Evolutionary conservation across 2,113 vertebrate genomes (phyloP), one percentile per base, ranked within the genome.

Genomic region (Myxocyprinus asiaticus): DNA sequence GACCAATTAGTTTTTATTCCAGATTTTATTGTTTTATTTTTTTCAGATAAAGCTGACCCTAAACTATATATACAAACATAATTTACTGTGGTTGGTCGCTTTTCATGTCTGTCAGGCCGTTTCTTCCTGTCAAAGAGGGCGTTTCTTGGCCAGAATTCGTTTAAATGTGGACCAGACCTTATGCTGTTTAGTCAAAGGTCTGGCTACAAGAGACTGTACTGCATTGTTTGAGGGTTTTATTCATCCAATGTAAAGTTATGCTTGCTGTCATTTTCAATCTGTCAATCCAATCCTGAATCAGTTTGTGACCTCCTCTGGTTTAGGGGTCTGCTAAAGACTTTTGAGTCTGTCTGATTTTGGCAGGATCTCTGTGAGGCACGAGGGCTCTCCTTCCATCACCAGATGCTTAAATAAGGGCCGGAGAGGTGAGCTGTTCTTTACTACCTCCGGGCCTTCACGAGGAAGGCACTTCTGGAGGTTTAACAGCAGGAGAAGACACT

Each of bases 381-480:
- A 43, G 74, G 33, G 22, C 47, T 76, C 51, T 79, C 42, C 42
- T 79, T n/a, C n/a, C n/a, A 77, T 83, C 83, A 80, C 45, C 77
- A 82, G 79, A 78, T 82, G 56, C 82, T 82, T 83, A 80, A 83
- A 76, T 77, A 78, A 82, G 66, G 80, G 75, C 84, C 71, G 53
- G 59, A 73, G 42, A 69, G 73, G 42, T 51, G 67, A 79, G 75
- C 64, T 61, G 79, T 64, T 74, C 68, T 85, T 79, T 82, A 78
- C 77, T 74, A 68, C 55, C 67, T 76, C 62, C 70, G 53, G 81
- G 44, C 55, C 69, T 67, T 65, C 53, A 68, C 50, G 47, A 72
- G 58, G 56, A 22, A 62, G 33, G 51, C 33, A 55, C 80, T 77
- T 62, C 44, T 69, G 43, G 50, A 78, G 83, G 53, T 72, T 33